These are phyloP conservation scores for Anagyrus pseudococci DNA, from an alignment of 2,888 invertebrate species.

Conservation along the genomic window DNA sequence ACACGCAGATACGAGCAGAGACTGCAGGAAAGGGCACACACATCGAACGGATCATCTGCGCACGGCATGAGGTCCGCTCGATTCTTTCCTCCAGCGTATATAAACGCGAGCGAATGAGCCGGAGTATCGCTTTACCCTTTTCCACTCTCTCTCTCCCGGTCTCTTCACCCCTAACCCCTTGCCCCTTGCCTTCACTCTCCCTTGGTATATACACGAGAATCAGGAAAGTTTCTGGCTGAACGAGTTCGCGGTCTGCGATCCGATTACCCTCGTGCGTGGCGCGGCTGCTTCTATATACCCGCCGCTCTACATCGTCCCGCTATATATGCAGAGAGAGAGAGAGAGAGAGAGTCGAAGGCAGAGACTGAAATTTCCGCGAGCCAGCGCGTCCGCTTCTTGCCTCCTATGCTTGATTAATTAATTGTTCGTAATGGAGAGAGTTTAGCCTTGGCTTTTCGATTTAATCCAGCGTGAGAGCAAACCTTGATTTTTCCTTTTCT, in stretches of 20 bases:
- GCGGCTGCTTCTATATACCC: too few species aligned
- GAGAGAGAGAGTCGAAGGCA: too few species aligned
- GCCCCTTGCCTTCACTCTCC: too few species aligned
- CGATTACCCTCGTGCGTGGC: slow-evolving; percentile 39
- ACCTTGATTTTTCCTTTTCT: too few species aligned
- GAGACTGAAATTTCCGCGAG: slow-evolving; percentile 3
- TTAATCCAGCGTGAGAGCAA: too few species aligned
- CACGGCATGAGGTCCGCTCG: neutral
- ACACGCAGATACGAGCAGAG: neutral
- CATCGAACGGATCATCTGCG: neutral
- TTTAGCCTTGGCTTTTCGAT: too few species aligned
- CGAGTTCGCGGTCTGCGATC: slow-evolving; percentile 32
- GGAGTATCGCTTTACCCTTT: slow-evolving; percentile 42
- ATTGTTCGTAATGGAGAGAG: too few species aligned
- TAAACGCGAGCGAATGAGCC: slow-evolving; percentile 31
- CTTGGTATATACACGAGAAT: slow-evolving; percentile 38
- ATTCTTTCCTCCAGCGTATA: neutral
- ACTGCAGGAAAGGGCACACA: too few species aligned
- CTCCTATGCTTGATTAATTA: neutral
- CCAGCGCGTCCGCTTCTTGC: neutral
- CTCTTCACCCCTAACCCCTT: too few species aligned
- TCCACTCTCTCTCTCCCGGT: neutral
- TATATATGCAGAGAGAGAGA: too few species aligned
- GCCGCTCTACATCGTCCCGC: too few species aligned
- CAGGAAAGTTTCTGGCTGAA: slow-evolving; percentile 41